Percentiles rank a stretch among this genome's conserved stretches.
Conservation (phyloP, 2,888 invertebrate genomes). For the Eupeodes latifasciatus region DNA sequence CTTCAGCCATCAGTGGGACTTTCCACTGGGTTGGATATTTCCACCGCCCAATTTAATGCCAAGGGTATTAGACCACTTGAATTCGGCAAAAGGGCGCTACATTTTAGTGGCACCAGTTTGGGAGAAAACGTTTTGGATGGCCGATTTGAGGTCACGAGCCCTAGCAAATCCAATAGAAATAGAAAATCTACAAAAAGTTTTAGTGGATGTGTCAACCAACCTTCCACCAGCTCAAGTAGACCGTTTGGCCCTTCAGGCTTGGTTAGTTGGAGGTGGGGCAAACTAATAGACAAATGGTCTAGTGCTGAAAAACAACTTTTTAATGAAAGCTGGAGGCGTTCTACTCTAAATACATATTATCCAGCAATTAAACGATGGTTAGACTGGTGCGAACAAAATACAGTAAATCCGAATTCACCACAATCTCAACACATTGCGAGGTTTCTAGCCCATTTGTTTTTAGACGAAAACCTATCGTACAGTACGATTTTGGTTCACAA, state of each 20-base stretch:
- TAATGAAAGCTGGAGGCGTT: slow-evolving; percentile 45
- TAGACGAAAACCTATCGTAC: slow-evolving; percentile 35
- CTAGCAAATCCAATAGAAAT: slow-evolving; percentile 16
- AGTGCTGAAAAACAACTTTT: slow-evolving; percentile 41
- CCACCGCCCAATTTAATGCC: slow-evolving; percentile 54
- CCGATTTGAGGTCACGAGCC: slow-evolving; percentile 40
- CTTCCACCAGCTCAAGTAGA: slow-evolving; percentile 22
- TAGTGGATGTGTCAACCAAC: slow-evolving; percentile 43
- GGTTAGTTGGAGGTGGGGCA: slow-evolving; percentile 54
- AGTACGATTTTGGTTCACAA: slow-evolving; percentile 48
- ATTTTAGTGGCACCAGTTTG: slow-evolving; percentile 50
- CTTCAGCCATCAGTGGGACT: slow-evolving; percentile 35
- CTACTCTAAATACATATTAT: slow-evolving; percentile 39
- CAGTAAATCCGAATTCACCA: slow-evolving; percentile 20
- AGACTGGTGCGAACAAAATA: slow-evolving; percentile 26
- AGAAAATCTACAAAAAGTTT: slow-evolving; percentile 28
- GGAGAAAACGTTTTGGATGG: slow-evolving; percentile 54
- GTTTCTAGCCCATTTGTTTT: slow-evolving; percentile 43
- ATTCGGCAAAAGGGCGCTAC: slow-evolving; percentile 36
- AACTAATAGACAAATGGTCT: slow-evolving; percentile 37
- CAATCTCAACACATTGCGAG: slow-evolving; percentile 18
- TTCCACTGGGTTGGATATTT: slow-evolving; percentile 41
- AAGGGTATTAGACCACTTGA: slow-evolving; percentile 41
- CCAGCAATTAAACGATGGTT: slow-evolving; percentile 44
- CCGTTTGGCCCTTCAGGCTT: slow-evolving; percentile 43